Evolutionary conservation across 1,140 invertebrate genomes (phyloP), one percentile per base, ranked within the genome.

Genomic region (Ooceraea biroi): DNA sequence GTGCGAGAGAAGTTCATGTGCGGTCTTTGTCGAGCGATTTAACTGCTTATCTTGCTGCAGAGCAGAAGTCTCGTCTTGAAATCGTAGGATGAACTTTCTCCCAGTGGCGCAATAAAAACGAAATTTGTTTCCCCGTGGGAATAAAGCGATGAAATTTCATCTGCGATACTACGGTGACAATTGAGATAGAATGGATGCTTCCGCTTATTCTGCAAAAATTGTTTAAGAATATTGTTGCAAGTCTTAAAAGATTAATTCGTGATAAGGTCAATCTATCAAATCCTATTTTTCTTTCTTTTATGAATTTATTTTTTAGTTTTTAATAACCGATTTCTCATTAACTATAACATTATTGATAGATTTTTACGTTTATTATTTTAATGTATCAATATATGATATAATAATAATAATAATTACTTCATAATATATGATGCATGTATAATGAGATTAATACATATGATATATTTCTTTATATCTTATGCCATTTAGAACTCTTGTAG

Each of bases 61-160:
- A 65, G 48, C 41, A 76, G 44, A 77, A 77, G 60, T 77, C 27
- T 46, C 3, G 44, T 41, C 61, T 1, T n/a, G 14, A 77, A 66
- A 76, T 76, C 44, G 14, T 5, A 19, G 4, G 48, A 25, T 50
- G 25, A 66, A 66, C 17, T 52, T 66, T 50, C n/a, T 25, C 14
- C 63, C 48, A 19, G 11, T 12, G 17, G 10, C 14, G 7, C 46
- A 65, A 52, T 77, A 66, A 77, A 77, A 66, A n/a, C 25, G 30
- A 77, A 65, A 55, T 66, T 77, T 77, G 4, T 52, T 41, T 44
- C 7, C 48, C 52, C 10, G 30, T 3, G 7, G 14, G 57, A 57
- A 41, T n/a, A 58, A 58, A n/a, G 0, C n/a, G 52, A 19, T 25
- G 46, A 66, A 77, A 63, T 66, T 66, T 66, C 48, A 66, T 65